These are phyloP conservation scores for Acrobasis repandana DNA, from an alignment of 2,888 invertebrate genomes.

Conservation along the genomic window DNA sequence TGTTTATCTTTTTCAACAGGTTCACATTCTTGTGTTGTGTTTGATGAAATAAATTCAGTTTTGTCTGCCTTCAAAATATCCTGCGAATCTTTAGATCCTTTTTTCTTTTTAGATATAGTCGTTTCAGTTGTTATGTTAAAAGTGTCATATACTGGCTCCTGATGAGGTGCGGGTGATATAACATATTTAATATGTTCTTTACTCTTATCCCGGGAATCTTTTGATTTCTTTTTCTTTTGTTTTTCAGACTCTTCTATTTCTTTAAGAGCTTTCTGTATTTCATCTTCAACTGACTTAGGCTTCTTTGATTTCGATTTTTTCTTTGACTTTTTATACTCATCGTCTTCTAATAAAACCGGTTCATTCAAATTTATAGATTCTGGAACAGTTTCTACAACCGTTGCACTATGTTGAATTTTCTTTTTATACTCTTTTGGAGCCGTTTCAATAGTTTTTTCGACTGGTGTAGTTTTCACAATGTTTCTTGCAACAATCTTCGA, in stretches of 20 bases:
- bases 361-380: constrained; percentile 42
- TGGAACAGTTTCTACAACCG: constrained; percentile 53
- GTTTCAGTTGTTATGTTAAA: constrained; percentile 28
- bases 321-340: constrained; percentile 58
- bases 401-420: constrained; percentile 60
- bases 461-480: constrained; percentile 22
- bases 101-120: constrained; percentile 50
- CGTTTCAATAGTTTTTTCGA: constrained; percentile 30
- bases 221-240: constrained; percentile 63
- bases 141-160: constrained; percentile 1
- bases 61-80: constrained; percentile 31
- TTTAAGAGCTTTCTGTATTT: constrained; percentile 72
- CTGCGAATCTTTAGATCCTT: constrained; percentile 40
- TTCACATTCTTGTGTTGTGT: not conserved
- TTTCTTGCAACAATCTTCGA: not conserved
- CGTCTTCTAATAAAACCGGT: constrained; percentile 36
- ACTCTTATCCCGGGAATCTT: constrained; percentile 49
- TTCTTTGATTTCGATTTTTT: constrained; percentile 71
- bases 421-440: constrained; percentile 45
- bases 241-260: constrained; percentile 69
- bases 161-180: constrained; percentile 18
- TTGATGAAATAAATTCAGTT: constrained; percentile 28
- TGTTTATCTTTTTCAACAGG: constrained; percentile 30
- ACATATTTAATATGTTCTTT: constrained; percentile 40
- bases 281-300: constrained; percentile 60